phyloP scores from a whole-genome alignment of 2,888 invertebrate genomes.

The Nasonia oneida region DNA sequence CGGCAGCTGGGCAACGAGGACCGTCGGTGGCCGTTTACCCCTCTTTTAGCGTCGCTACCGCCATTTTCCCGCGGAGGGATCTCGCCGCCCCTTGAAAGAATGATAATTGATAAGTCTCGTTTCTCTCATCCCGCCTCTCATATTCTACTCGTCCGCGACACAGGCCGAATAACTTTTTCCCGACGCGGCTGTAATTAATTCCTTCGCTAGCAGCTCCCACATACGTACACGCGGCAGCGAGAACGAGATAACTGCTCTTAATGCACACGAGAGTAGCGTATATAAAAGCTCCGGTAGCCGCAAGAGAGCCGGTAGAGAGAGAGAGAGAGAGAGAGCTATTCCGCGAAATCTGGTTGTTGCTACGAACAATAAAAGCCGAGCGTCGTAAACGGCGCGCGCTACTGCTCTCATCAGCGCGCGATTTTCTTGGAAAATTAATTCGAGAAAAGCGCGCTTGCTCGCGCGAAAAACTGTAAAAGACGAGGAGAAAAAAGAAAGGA shows the following conservation, averaged over 20 bases:
- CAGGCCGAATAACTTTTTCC: too few relatives aligned
- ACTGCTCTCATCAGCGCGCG: neutral
- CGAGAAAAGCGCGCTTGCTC: neutral
- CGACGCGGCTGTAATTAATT: too few relatives aligned
- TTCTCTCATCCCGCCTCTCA: neutral
- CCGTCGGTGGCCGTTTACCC: slow-evolving; percentile 53
- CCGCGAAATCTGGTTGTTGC: neutral
- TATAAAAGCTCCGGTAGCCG: neutral
- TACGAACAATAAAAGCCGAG: neutral
- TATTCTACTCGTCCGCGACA: too few relatives aligned
- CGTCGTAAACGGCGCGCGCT: neutral
- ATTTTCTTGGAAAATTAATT: slow-evolving; percentile 15
- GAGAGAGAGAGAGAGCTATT: neutral
- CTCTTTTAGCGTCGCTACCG: slow-evolving; percentile 41
- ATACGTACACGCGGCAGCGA: too few relatives aligned
- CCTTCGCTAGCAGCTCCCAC: too few relatives aligned
- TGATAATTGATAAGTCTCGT: slow-evolving; percentile 26
- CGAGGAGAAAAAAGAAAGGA: slow-evolving; percentile 26
- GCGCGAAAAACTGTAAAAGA: slow-evolving; percentile 2
- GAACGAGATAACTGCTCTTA: neutral
- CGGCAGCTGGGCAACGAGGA: slow-evolving; percentile 37
- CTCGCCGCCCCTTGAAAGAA: slow-evolving; percentile 6
- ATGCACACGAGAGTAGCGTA: too few relatives aligned
- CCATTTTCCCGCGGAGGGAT: slow-evolving; percentile 6
- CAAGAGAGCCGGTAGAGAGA: neutral